A percentile compares a stretch with the other conserved stretches of the same genome.
These are phyloP conservation scores for Eupithecia tripunctaria DNA, from an alignment of 2,888 invertebrate species.

Conservation along the genomic window DNA sequence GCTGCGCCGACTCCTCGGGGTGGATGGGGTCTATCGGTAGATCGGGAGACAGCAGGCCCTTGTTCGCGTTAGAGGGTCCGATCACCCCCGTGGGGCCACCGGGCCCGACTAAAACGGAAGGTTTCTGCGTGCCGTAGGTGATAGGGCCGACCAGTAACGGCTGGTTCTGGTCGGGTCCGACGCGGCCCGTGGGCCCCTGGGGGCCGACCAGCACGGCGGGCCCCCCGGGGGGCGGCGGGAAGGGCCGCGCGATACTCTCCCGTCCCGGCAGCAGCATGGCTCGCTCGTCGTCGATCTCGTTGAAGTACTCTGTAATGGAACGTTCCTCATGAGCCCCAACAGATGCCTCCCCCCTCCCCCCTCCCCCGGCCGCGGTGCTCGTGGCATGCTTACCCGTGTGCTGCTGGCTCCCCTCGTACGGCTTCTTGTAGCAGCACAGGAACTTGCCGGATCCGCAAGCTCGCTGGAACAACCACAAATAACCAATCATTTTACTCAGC, in stretches of 20 bases:
- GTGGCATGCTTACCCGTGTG: constrained; percentile 55
- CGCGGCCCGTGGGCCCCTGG: constrained; percentile 60
- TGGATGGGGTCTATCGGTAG: constrained; percentile 47
- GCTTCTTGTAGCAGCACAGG: constrained; percentile 86
- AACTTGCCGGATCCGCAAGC: constrained; percentile 86
- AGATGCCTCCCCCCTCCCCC: not conserved
- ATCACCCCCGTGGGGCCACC: constrained; percentile 60
- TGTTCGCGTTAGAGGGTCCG: constrained; percentile 39
- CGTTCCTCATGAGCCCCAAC: not conserved
- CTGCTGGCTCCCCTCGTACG: constrained; percentile 46
- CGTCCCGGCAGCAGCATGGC: constrained; percentile 61
- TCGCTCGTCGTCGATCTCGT: constrained; percentile 70
- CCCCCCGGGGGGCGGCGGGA: constrained; percentile 51
- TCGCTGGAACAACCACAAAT: constrained; percentile 73
- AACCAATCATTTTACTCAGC: not conserved
- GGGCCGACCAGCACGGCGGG: constrained; percentile 72
- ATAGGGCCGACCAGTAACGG: constrained; percentile 70
- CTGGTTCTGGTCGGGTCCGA: constrained; percentile 46
- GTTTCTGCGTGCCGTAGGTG: constrained; percentile 48
- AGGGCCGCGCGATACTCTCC: constrained; percentile 52
- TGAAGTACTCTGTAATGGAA: constrained; percentile 64
- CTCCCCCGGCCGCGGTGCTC: not conserved
- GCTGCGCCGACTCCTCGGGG: constrained; percentile 51
- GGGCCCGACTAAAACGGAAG: constrained; percentile 72
- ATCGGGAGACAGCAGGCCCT: constrained; percentile 57